Conservation (phyloP, 2,888 invertebrate genomes). For the Neoitamus cyanurus region DNA sequence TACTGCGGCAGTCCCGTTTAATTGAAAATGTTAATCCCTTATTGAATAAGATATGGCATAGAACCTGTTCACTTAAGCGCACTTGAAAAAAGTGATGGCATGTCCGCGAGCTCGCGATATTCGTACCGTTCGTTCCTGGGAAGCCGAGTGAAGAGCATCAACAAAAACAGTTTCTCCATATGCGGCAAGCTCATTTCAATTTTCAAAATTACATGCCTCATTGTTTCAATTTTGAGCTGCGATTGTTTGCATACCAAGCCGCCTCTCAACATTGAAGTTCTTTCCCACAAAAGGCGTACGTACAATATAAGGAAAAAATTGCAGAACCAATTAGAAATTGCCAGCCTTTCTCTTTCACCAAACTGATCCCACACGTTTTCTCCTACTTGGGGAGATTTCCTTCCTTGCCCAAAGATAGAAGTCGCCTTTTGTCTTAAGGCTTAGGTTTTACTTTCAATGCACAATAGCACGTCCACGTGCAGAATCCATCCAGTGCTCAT, state of each 20-base stretch:
- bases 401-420: not conserved
- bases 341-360: conserved; percentile 2
- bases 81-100: not conserved
- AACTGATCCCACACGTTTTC: conserved; percentile 15
- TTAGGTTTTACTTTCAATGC: not conserved
- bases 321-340: not conserved
- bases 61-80: not conserved
- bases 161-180: not conserved
- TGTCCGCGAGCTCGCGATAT: not conserved
- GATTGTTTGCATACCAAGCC: not conserved
- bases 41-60: not conserved
- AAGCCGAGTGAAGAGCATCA: not conserved
- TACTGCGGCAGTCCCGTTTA: conserved; percentile 11
- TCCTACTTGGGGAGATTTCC: not conserved
- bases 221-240: not conserved
- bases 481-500: not conserved
- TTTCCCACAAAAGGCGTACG: not conserved
- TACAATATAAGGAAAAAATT: not conserved
- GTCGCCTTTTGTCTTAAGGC: not conserved
- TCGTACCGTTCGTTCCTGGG: not conserved
- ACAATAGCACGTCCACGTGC: not conserved
- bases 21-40: conserved; percentile 26
- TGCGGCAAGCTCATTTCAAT: not conserved
- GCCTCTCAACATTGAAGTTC: not conserved
- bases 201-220: not conserved